phyloP scores from a whole-genome alignment of 2,888 invertebrate genomes.

The Lasius platythorax region DNA sequence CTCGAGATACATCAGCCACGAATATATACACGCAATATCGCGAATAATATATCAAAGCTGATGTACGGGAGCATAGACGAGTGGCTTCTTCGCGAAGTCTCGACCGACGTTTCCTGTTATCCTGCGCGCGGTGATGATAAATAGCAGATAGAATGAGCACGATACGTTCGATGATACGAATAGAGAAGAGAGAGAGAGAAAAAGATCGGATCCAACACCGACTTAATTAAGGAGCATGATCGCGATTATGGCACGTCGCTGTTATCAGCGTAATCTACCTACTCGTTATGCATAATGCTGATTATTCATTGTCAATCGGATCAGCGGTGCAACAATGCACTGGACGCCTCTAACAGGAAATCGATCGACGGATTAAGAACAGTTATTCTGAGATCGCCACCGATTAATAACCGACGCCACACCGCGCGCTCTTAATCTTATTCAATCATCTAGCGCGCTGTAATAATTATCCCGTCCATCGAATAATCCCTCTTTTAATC shows the following conservation, averaged over 20 bases:
- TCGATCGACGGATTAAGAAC: constrained; percentile 50
- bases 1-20: constrained; percentile 30
- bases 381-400: constrained; percentile 26
- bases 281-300: constrained; percentile 45
- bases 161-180: constrained; percentile 50
- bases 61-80: constrained; percentile 36
- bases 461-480: constrained; percentile 20
- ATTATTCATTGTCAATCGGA: constrained; percentile 37
- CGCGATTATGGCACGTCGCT: constrained; percentile 37
- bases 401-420: constrained; percentile 35
- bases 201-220: constrained; percentile 25
- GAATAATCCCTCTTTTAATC: constrained; percentile 4
- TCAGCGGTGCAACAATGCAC: background rate
- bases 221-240: constrained; percentile 63
- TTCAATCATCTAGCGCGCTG: constrained; percentile 22
- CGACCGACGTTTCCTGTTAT: constrained; percentile 58
- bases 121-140: constrained; percentile 53
- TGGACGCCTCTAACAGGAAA: constrained; percentile 25
- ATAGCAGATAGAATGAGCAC: constrained; percentile 47
- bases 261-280: constrained; percentile 26
- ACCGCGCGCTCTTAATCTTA: constrained; percentile 23
- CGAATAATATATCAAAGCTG: constrained; percentile 67
- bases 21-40: constrained; percentile 52
- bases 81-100: constrained; percentile 23
- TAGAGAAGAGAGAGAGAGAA: background rate